A percentile compares a stretch with the other conserved stretches of the same genome.
These are phyloP conservation scores for Enteromius anoplus DNA, from an alignment of 2,797 vertebrate species.

Conservation along the genomic window DNA sequence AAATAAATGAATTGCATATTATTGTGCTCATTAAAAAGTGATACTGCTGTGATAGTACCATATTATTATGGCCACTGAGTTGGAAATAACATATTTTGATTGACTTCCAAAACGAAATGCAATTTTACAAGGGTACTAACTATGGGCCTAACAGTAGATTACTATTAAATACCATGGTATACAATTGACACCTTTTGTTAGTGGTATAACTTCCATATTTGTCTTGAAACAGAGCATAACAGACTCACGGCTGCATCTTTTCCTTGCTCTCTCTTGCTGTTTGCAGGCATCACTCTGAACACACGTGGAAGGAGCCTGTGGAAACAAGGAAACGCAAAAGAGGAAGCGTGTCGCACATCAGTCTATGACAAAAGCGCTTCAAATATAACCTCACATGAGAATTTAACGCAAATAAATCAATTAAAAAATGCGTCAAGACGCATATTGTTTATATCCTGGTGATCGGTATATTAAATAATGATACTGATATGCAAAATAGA, in stretches of 20 bases:
- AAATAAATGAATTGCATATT: background rate
- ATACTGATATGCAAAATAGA: background rate
- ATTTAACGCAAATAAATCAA: background rate
- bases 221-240: background rate
- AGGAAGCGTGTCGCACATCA: background rate
- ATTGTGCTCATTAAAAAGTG: background rate
- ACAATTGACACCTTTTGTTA: background rate
- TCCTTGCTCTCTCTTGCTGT: constrained; percentile 60
- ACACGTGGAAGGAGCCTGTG: background rate
- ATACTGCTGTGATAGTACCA: background rate
- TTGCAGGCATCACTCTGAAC: constrained; percentile 59
- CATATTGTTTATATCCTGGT: background rate
- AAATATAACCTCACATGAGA: background rate
- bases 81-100: too few species aligned
- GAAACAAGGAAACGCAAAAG: background rate
- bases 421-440: too few species aligned
- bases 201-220: background rate
- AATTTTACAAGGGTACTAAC: background rate
- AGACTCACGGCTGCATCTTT: constrained; percentile 72
- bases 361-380: background rate
- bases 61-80: too few species aligned
- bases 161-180: background rate
- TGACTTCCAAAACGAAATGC: background rate
- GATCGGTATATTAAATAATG: background rate
- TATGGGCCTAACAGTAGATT: background rate